Percentiles rank a stretch among this genome's conserved stretches.
phyloP scores from a whole-genome alignment of 2,797 vertebrate species.

The Numenius phaeopus region DNA sequence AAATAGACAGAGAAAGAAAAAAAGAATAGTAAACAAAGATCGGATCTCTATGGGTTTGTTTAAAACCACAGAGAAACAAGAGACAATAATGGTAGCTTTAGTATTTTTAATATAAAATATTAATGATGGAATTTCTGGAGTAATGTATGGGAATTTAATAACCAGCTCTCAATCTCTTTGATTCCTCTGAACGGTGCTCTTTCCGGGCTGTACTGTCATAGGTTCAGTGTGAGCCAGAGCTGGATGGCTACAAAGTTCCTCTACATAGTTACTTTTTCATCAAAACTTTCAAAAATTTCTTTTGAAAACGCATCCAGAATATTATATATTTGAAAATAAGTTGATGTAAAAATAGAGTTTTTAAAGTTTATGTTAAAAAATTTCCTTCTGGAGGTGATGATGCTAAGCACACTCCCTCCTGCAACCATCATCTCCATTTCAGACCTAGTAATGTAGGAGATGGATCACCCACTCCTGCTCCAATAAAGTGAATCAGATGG shows the following conservation, averaged over 20 bases:
- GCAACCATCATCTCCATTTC: neutral
- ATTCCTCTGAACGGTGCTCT: neutral
- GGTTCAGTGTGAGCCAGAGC: neutral
- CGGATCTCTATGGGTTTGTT: neutral
- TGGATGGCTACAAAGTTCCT: neutral
- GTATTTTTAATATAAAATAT: neutral
- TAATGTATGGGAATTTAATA: neutral
- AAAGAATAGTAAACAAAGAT: neutral
- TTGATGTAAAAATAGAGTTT: neutral
- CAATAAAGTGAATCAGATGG: neutral
- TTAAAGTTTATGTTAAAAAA: neutral
- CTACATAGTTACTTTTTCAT: neutral
- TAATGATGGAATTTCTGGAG: neutral
- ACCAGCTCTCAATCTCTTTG: neutral
- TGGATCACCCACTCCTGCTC: neutral
- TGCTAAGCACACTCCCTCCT: neutral
- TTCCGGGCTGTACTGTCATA: neutral
- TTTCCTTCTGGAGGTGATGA: neutral
- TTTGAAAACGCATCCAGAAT: neutral
- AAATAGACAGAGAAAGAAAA: neutral
- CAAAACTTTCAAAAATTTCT: neutral
- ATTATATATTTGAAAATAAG: neutral
- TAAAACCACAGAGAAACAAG: neutral
- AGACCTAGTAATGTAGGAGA: neutral
- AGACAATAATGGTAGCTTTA: neutral